phyloP scores from a whole-genome alignment of 1,140 invertebrate genomes.

The Arctopsyche grandis region DNA sequence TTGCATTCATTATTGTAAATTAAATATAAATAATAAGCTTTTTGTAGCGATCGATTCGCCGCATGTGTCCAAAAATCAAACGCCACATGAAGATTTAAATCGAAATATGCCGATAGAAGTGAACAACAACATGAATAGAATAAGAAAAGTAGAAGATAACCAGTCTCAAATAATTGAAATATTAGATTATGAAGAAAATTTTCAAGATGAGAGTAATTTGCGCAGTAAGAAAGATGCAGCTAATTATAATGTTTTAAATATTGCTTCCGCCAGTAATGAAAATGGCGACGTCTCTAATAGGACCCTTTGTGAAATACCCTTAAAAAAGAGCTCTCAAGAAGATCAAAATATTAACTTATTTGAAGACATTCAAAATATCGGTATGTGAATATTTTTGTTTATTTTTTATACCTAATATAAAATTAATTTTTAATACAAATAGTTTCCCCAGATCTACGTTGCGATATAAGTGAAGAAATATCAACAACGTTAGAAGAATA shows the following conservation, averaged over 20 bases:
- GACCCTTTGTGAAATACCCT: too few species aligned
- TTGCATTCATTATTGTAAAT: too few species aligned
- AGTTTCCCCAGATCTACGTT: conserved; percentile 22
- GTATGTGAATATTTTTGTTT: conserved; percentile 16
- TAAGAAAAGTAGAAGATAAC: neutral
- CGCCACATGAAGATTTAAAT: neutral
- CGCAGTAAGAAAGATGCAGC: neutral
- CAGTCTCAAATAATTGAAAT: neutral
- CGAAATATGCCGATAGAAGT: neutral
- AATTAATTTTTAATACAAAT: neutral
- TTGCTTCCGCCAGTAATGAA: neutral
- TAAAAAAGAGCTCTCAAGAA: neutral
- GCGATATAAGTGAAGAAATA: conserved; percentile 33
- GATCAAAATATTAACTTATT: conserved; percentile 17
- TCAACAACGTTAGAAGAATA: conserved; percentile 29
- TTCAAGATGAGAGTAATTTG: neutral
- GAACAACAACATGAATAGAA: conserved; percentile 2
- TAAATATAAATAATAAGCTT: neutral
- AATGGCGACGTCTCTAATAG: too few species aligned
- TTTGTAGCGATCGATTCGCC: neutral
- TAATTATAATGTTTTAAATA: neutral
- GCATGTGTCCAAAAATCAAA: neutral
- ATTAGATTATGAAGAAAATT: neutral
- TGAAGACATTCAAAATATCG: conserved; percentile 16
- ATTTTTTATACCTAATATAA: neutral